phyloP scores from a whole-genome alignment of 2,113 vertebrate species.

The Tychaedon coryphoeus region DNA sequence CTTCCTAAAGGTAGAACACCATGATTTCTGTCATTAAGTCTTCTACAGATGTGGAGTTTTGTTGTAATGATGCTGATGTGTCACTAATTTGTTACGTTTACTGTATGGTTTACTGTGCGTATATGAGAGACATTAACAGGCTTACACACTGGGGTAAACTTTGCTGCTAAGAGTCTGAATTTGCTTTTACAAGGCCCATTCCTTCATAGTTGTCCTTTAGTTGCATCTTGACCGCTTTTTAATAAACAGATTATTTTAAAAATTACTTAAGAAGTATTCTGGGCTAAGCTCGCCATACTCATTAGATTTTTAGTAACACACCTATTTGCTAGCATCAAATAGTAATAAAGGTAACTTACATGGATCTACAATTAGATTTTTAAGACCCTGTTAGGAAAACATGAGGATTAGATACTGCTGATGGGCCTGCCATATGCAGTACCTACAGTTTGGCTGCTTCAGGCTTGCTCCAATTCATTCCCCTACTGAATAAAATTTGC shows the following conservation, averaged over 20 bases:
- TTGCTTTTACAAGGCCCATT: neutral
- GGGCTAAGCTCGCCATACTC: neutral
- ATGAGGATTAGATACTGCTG: slow-evolving; percentile 13
- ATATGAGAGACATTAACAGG: neutral
- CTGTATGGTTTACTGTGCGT: neutral
- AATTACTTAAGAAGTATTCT: neutral
- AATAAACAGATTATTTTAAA: neutral
- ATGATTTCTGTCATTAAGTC: neutral
- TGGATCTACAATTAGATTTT: neutral
- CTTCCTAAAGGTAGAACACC: neutral
- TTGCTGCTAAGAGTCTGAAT: neutral
- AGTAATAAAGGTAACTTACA: neutral
- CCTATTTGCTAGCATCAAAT: neutral
- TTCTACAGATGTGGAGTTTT: neutral
- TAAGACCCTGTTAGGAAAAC: neutral
- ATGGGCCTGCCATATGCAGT: slow-evolving; percentile 33
- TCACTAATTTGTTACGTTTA: neutral
- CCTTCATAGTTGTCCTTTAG: neutral
- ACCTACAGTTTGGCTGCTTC: slow-evolving; percentile 34
- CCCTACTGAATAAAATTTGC: slow-evolving; percentile 50
- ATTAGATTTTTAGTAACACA: neutral
- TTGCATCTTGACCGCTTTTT: neutral
- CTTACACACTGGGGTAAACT: neutral
- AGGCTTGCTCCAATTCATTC: slow-evolving; percentile 13
- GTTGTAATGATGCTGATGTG: neutral